phyloP scores from a whole-genome alignment of 2,888 invertebrate genomes.

The Chrysodeixis includens region DNA sequence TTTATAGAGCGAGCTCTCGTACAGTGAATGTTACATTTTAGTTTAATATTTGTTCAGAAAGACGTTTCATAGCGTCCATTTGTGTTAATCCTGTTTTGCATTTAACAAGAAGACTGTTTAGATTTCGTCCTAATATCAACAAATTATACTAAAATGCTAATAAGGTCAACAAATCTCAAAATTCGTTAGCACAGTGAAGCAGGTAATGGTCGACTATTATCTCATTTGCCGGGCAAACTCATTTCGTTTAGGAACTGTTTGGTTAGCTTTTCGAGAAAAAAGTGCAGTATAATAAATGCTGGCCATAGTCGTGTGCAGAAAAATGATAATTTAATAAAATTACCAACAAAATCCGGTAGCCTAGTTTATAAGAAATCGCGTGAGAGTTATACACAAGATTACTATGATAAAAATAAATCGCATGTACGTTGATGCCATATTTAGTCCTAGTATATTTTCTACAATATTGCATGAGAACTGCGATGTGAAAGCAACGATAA shows the following conservation, averaged over 20 bases:
- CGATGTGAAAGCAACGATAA: not conserved
- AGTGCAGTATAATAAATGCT: constrained; percentile 19
- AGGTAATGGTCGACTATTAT: constrained; percentile 41
- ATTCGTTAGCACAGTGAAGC: constrained; percentile 41
- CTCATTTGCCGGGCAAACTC: constrained; percentile 47
- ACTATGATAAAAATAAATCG: constrained; percentile 2
- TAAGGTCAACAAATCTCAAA: constrained; percentile 43
- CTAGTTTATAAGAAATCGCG: not conserved
- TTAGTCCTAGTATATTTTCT: not conserved
- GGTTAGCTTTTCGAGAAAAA: constrained; percentile 25
- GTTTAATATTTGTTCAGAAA: not conserved
- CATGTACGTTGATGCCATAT: not conserved
- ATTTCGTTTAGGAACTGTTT: constrained; percentile 38
- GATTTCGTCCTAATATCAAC: constrained; percentile 16
- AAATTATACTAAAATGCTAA: constrained; percentile 33
- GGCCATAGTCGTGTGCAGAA: not conserved
- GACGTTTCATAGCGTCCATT: not conserved
- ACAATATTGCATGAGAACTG: not conserved
- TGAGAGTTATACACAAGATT: not conserved
- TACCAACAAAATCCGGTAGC: not conserved
- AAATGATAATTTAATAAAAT: not conserved
- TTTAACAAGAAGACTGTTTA: not conserved
- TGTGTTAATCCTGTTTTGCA: not conserved
- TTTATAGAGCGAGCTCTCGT: too few species aligned
- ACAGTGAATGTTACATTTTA: too few species aligned